Percentiles rank a stretch among this genome's conserved stretches.
phyloP scores from a whole-genome alignment of 2,888 invertebrate genomes.

The Emmelina monodactyla region DNA sequence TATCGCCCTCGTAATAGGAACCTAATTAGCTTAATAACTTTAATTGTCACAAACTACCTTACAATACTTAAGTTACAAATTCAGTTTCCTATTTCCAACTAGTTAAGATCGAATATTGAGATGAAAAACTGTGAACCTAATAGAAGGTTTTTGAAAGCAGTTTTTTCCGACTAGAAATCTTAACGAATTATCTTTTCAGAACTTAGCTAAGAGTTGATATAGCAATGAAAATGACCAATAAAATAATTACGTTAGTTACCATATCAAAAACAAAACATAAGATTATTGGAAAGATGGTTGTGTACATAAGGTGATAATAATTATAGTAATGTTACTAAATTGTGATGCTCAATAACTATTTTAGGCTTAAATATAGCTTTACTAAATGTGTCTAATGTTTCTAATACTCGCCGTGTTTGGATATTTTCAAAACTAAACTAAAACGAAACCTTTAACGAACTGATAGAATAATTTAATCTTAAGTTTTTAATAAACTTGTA shows the following conservation, averaged over 20 bases:
- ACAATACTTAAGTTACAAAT: too few relatives aligned
- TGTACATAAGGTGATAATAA: constrained; percentile 3
- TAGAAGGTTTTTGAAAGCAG: too few relatives aligned
- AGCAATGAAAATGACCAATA: too few relatives aligned
- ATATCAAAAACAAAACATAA: constrained; percentile 4
- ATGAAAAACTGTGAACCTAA: too few relatives aligned
- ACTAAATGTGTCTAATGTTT: not conserved
- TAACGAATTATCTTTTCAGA: too few relatives aligned
- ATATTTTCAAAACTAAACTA: not conserved
- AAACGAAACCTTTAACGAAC: constrained; percentile 36
- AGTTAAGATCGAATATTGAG: too few relatives aligned
- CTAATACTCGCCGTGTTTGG: not conserved
- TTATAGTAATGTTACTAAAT: constrained; percentile 28
- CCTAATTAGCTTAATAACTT: too few relatives aligned
- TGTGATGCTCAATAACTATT: constrained; percentile 39
- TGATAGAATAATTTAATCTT: constrained; percentile 56
- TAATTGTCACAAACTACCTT: constrained; percentile 1
- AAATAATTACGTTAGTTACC: constrained; percentile 6
- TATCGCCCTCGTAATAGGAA: not conserved
- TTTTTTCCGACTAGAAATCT: too few relatives aligned
- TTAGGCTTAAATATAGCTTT: constrained; percentile 18
- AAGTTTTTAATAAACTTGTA: constrained; percentile 44
- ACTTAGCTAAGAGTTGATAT: too few relatives aligned
- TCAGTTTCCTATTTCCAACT: too few relatives aligned
- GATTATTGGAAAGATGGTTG: not conserved